Evolutionary conservation across 2,113 vertebrate species (phyloP).

Genomic region (Vimba vimba): DNA sequence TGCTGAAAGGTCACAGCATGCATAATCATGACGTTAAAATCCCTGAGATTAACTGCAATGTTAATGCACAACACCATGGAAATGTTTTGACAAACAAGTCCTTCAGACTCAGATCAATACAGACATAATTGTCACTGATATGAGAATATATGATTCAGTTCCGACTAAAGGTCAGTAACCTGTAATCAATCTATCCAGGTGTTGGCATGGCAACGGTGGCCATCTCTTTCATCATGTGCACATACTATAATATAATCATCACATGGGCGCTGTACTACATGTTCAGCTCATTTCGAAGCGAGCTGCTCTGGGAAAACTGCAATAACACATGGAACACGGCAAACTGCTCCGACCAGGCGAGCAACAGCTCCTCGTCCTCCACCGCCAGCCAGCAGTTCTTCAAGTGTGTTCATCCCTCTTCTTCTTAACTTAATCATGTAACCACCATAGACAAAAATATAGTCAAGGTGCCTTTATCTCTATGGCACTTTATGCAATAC

Average conservation of each 20-base stretch:
- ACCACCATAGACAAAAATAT: too few species aligned
- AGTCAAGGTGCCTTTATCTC: too few species aligned
- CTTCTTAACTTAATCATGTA: neutral
- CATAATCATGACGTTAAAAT: neutral
- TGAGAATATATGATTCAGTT: neutral
- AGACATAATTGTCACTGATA: neutral
- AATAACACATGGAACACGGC: slow-evolving; percentile 80
- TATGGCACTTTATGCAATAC: too few species aligned
- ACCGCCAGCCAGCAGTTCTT: slow-evolving; percentile 81
- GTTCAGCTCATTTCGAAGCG: slow-evolving; percentile 76
- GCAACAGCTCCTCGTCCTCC: slow-evolving; percentile 67
- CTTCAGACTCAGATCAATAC: neutral
- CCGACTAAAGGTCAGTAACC: neutral
- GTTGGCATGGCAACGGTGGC: slow-evolving; percentile 78
- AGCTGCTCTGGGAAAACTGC: slow-evolving; percentile 76
- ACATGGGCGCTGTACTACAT: slow-evolving; percentile 80
- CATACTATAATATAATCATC: slow-evolving; percentile 79
- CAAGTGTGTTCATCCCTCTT: slow-evolving; percentile 61
- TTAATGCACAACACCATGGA: neutral
- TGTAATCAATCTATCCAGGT: slow-evolving; percentile 62
- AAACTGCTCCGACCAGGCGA: slow-evolving; percentile 68
- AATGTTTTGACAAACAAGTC: neutral
- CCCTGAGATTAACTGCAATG: neutral
- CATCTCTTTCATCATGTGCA: slow-evolving; percentile 80
- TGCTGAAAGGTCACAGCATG: slow-evolving; percentile 74